Base-by-base conservation (phyloP, 53 echinoderm and acorn worm species). In the Henricia sp. region DNA sequence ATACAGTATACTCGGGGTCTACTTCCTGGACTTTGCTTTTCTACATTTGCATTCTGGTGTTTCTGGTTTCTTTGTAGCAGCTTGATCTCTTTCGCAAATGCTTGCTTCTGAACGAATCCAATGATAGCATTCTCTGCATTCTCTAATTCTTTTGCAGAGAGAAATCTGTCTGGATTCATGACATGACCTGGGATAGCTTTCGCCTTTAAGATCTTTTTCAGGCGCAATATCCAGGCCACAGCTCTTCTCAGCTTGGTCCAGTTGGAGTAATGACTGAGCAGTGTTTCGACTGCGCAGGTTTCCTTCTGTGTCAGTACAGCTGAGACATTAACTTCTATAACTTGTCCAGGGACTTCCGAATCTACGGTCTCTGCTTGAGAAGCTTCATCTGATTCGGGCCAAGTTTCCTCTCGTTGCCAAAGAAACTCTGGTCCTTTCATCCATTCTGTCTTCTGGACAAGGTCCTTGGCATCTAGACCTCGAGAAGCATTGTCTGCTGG, bases 401-500 rank as follows among this genome's bases (percentile, higher is more conserved):
- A 85, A 6, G 2, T 20, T 27, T 57, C 72, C 58, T 72, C 58
- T 9, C 29, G 26, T 29, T 72, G 32, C 12, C 32, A 9, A 35
- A 84, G 67, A 40, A 84, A 85, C 0, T 34, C 75, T 48, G 89
- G 84, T 12, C 84, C 84, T 6, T 35, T 36, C 74, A 53, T 26
- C 89, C 84, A 89, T 19, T 21, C n/a, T 19, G 21, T 11, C 10
- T 70, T 36, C 0, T 34, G 17, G 42, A 17, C 28, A 51, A 89
- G 41, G 1, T 90, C 51, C 20, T 64, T 19, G 0, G 66, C 90
- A 4, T 5, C 42, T 16, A 69, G 65, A 23, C 85, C 78, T 8
- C 85, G 36, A 5, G 84, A 85, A 26, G 89, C 85, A 43, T 73
- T 36, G 52, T 89, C 89, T 27, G 85, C 89, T 1, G 89, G 89